phyloP scores from a whole-genome alignment of 2,113 vertebrate species.

The Ctenomys sociabilis region DNA sequence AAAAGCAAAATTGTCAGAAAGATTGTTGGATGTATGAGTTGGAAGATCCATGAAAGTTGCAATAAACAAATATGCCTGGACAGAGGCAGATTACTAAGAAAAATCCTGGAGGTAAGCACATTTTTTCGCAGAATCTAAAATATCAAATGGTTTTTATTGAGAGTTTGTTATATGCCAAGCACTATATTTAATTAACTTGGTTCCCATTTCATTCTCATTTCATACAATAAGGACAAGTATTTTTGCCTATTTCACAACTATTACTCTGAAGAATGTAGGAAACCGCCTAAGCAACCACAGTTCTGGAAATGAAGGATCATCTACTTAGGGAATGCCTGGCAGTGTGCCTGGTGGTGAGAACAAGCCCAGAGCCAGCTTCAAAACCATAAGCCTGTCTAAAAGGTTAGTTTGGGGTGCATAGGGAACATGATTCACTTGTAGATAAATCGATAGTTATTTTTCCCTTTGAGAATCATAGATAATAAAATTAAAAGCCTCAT shows the following conservation, averaged over 20 bases:
- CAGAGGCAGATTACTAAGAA: background rate
- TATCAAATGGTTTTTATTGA: background rate
- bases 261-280: background rate
- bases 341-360: background rate
- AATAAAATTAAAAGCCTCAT: background rate
- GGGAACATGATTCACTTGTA: background rate
- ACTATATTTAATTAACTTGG: background rate
- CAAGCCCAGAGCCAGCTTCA: background rate
- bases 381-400: background rate
- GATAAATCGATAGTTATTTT: background rate
- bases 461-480: background rate
- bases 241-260: background rate
- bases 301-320: background rate
- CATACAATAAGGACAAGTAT: background rate
- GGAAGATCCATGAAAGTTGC: background rate
- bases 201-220: background rate
- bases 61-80: background rate
- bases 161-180: background rate
- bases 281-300: background rate
- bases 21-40: background rate
- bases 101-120: background rate
- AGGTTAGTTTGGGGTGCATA: background rate
- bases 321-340: fast-evolving
- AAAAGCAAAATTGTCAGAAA: background rate
- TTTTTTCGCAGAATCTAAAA: background rate